Evolutionary conservation across 2,113 vertebrate species (phyloP).

Genomic region (Bubo scandiacus): DNA sequence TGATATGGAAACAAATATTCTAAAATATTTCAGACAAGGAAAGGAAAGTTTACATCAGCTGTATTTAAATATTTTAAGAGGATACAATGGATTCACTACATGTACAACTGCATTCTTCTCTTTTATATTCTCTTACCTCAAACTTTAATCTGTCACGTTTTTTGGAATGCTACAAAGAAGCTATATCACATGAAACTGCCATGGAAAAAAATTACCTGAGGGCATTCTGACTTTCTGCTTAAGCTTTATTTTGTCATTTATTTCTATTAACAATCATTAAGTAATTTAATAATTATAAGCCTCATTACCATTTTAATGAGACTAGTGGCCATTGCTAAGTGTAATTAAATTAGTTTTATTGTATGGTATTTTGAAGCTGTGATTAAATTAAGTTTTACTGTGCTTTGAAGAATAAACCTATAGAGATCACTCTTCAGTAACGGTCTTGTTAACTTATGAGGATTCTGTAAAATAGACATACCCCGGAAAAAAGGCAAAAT

Average conservation of each 20-base stretch:
- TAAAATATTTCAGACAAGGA: not conserved
- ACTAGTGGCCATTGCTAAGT: slow-evolving; percentile 75
- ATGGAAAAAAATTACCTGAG: slow-evolving; percentile 66
- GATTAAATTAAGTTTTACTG: slow-evolving; percentile 82
- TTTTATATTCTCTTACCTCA: not conserved
- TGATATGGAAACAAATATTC: not conserved
- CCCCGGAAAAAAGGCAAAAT: slow-evolving; percentile 21
- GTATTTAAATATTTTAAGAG: not conserved
- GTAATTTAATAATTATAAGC: slow-evolving; percentile 87
- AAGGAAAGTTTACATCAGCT: not conserved
- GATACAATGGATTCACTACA: not conserved
- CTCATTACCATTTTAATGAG: slow-evolving; percentile 89
- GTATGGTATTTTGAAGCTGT: slow-evolving; percentile 78
- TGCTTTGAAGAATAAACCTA: slow-evolving; percentile 76
- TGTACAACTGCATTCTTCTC: not conserved
- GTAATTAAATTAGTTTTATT: slow-evolving; percentile 86
- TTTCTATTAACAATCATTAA: slow-evolving; percentile 82
- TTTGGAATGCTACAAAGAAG: slow-evolving; percentile 1
- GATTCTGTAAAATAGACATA: slow-evolving; percentile 60
- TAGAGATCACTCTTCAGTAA: slow-evolving; percentile 66
- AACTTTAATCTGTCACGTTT: slow-evolving; percentile 6
- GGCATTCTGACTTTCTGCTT: slow-evolving; percentile 75
- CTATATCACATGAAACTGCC: not conserved
- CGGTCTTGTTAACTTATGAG: slow-evolving; percentile 68
- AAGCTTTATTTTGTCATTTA: slow-evolving; percentile 84